phyloP scores from a whole-genome alignment of 2,797 vertebrate genomes.

The Lutjanus argentimaculatus region DNA sequence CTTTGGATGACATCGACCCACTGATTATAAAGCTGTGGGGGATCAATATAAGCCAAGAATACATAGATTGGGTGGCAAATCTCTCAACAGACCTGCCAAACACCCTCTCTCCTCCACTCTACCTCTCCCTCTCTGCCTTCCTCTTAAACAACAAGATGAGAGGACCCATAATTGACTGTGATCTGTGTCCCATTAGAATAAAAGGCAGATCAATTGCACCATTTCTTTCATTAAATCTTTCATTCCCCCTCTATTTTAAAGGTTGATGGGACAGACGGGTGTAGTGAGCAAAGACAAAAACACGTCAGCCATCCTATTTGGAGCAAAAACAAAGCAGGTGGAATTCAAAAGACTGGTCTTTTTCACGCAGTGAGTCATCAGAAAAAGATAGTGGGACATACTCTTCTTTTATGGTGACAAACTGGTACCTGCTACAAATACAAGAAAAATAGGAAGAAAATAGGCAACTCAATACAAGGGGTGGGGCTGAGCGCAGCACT shows the following conservation, averaged over 20 bases:
- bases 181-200: constrained; percentile 79
- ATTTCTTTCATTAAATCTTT: constrained; percentile 73
- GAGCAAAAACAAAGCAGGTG: constrained; percentile 57
- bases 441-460: constrained; percentile 31
- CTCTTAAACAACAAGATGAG: constrained; percentile 73
- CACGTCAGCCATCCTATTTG: constrained; percentile 54
- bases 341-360: constrained; percentile 38
- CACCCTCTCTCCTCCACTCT: constrained; percentile 49
- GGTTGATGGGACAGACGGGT: constrained; percentile 50
- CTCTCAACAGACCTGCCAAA: constrained; percentile 65
- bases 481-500: constrained; percentile 14
- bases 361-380: constrained; percentile 33
- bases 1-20: constrained; percentile 64
- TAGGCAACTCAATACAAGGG: constrained; percentile 17
- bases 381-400: constrained; percentile 22
- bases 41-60: constrained; percentile 78
- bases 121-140: constrained; percentile 35
- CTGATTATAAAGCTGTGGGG: constrained; percentile 74
- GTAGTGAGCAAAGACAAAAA: constrained; percentile 57
- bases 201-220: constrained; percentile 77
- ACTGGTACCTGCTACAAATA: constrained; percentile 45
- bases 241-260: constrained; percentile 55
- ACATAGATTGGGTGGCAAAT: constrained; percentile 79
- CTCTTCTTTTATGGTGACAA: constrained; percentile 38
- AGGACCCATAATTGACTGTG: constrained; percentile 71